A percentile compares a stretch with the other conserved stretches of the same genome.
phyloP scores from a whole-genome alignment of 2,888 invertebrate species.

The Lydus trimaculatus region DNA sequence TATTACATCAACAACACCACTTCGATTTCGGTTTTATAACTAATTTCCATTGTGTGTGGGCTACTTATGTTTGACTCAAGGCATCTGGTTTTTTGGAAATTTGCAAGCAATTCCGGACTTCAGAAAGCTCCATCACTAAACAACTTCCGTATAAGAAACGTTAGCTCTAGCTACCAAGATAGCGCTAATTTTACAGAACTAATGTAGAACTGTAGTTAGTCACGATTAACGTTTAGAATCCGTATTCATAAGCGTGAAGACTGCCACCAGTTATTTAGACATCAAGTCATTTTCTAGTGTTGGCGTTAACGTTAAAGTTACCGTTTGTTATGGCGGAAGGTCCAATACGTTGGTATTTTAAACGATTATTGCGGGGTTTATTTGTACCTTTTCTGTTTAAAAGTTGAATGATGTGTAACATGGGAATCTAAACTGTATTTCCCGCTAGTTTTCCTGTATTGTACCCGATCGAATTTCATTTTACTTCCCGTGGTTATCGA shows the following conservation, averaged over 20 bases:
- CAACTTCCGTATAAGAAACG: too few relatives aligned
- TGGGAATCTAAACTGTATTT: constrained; percentile 3
- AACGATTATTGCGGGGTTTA: not conserved
- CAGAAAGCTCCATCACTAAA: too few relatives aligned
- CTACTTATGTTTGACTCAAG: constrained; percentile 10
- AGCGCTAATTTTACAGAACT: too few relatives aligned
- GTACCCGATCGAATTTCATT: constrained; percentile 14
- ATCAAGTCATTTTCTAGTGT: too few relatives aligned
- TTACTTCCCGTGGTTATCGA: constrained; percentile 30
- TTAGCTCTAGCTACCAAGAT: too few relatives aligned
- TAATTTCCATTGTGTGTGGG: constrained; percentile 29
- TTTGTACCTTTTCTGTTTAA: not conserved
- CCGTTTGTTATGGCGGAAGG: not conserved
- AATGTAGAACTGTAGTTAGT: too few relatives aligned
- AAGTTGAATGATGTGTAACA: not conserved
- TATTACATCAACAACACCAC: constrained; percentile 45
- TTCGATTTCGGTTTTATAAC: constrained; percentile 37
- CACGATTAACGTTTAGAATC: too few relatives aligned
- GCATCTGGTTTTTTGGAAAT: not conserved
- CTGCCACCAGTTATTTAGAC: too few relatives aligned
- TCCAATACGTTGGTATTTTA: not conserved
- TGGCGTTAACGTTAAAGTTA: not conserved
- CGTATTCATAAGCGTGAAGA: too few relatives aligned
- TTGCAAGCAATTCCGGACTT: not conserved
- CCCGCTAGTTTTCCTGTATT: constrained; percentile 1